A percentile compares a stretch with the other conserved stretches of the same genome.
Conservation (phyloP, 2,113 vertebrate genomes). For the Ameiurus melas region DNA sequence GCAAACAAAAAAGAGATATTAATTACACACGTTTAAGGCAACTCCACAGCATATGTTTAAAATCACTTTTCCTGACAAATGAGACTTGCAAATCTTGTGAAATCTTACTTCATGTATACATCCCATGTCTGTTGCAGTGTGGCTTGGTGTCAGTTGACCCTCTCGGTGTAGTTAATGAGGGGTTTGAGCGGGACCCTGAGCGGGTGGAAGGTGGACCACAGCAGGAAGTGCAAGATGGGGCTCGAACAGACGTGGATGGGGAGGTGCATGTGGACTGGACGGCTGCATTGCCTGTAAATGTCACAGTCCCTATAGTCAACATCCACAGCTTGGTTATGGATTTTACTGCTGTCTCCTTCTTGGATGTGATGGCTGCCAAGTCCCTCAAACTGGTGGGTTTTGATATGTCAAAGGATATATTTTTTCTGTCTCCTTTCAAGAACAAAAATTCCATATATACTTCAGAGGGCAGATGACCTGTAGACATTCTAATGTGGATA, state of each 20-base stretch:
- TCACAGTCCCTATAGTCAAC: conserved; percentile 80
- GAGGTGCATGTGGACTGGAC: conserved; percentile 85
- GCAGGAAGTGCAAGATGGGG: conserved; percentile 63
- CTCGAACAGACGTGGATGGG: conserved; percentile 73
- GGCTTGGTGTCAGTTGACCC: conserved; percentile 74
- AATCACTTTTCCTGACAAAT: background rate
- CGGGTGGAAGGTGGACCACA: conserved; percentile 67
- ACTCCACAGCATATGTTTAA: background rate
- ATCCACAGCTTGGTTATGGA: conserved; percentile 86
- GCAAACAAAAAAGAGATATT: background rate
- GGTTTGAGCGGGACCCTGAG: conserved; percentile 71
- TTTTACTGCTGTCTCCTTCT: conserved; percentile 80
- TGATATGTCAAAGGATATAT: background rate
- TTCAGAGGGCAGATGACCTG: background rate
- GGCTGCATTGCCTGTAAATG: conserved; percentile 80
- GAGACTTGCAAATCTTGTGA: background rate
- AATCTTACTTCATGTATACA: conserved; percentile 5
- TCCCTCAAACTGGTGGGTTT: conserved; percentile 76
- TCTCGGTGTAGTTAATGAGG: conserved; percentile 75
- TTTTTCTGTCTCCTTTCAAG: background rate
- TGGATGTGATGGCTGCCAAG: conserved; percentile 83
- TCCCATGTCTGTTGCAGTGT: conserved; percentile 64
- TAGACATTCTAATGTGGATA: background rate
- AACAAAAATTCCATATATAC: background rate
- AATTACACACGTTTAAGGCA: background rate